Evolutionary conservation across 2,888 invertebrate species (phyloP), one percentile per base, ranked within the genome.

Genomic region (Charanyca ferruginea): DNA sequence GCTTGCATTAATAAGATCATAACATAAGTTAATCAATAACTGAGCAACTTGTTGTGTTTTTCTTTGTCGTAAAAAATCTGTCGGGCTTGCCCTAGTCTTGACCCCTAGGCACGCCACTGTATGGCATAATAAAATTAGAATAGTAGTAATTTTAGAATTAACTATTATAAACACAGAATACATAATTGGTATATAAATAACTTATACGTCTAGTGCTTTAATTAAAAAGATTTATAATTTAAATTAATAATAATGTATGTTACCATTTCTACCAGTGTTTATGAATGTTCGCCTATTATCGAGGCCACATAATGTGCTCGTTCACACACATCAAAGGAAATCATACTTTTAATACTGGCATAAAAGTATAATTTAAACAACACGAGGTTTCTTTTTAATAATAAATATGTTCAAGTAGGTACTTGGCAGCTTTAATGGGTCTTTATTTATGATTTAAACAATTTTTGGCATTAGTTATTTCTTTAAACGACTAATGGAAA

Each of bases 271-370:
- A n/a, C 9, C 20, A 20, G 44, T 59, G 41, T 67, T 74, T 71
- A 71, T 41, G n/a, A 9, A 18, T 25, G 18, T 35, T 16, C 44
- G 35, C n/a, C 16, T 49, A 74, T 52, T 49, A 67, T 54, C 47
- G 9, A 18, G 41, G 42, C 54, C 32, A 75, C 62, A 44, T 32
- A 42, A 47, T 55, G 16, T 20, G 32, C 38, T 41, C 8, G 23
- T 67, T 32, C 28, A 20, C 28, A 52, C 38, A 58, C 70, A 45
- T 69, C 52, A 73, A 76, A 76, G 57, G 18, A 69, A 62, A 44
- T 22, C 47, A 57, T 48, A 47, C 0, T 55, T 54, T 45, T 48
- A 47, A 41, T 8, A 67, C 53, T 9, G 16, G 18, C 32, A 18
- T 49, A 32, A 44, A 62, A 32, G 11, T 22, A 44, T 23, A 53